Conservation (phyloP, 2,888 invertebrate genomes). For the Cerceris rybyensis region DNA sequence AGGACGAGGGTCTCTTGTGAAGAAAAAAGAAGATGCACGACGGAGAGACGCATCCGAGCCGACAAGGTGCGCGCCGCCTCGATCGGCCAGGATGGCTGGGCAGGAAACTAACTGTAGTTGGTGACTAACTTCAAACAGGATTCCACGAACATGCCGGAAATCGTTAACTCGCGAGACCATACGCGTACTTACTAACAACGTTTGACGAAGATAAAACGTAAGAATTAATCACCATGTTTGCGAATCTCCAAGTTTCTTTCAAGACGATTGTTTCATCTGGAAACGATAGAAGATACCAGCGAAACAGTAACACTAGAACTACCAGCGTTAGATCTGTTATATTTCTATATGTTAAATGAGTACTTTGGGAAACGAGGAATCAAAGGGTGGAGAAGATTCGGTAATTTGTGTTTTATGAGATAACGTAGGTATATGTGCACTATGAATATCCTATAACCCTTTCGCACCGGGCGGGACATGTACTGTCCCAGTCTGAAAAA, state of each 20-base stretch:
- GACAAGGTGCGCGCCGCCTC: slow-evolving; percentile 53
- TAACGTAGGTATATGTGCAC: too few relatives aligned
- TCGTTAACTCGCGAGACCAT: slow-evolving; percentile 42
- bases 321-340: too few relatives aligned
- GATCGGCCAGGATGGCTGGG: slow-evolving; percentile 57
- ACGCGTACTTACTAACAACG: slow-evolving; percentile 34
- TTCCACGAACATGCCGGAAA: slow-evolving; percentile 62
- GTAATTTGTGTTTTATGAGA: too few relatives aligned
- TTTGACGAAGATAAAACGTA: slow-evolving; percentile 27
- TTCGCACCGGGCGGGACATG: too few relatives aligned
- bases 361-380: too few relatives aligned
- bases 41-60: slow-evolving; percentile 41
- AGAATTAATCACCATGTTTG: neutral
- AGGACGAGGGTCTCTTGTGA: slow-evolving; percentile 2
- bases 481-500: too few relatives aligned
- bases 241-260: neutral
- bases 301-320: too few relatives aligned
- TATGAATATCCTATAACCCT: too few relatives aligned
- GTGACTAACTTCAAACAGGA: slow-evolving; percentile 65
- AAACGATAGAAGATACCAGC: too few relatives aligned
- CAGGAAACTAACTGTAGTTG: slow-evolving; percentile 71
- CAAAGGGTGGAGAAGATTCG: too few relatives aligned
- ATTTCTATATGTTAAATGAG: too few relatives aligned
- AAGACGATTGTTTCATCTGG: too few relatives aligned
- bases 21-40: slow-evolving; percentile 29